Evolutionary conservation across 2,888 invertebrate species (phyloP), one percentile per base, ranked within the genome.

Genomic region (Temnothorax rugatulus): DNA sequence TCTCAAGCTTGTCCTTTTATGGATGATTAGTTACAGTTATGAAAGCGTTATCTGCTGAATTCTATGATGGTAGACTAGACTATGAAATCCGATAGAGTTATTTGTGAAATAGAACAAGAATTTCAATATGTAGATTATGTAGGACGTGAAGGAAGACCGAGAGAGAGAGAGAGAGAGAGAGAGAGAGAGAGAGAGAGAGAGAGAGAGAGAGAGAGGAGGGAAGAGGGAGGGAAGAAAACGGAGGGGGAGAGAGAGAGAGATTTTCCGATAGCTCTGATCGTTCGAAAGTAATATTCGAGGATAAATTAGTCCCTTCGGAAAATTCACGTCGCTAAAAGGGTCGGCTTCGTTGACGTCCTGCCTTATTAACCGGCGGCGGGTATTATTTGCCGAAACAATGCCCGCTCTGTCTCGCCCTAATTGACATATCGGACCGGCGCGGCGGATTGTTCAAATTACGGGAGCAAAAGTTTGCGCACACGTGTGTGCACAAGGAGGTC

Each of bases 341-440:
- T 75, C 75, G 34, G 29, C 44, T 63, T 29, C 41, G 34, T 50
- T 84, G 44, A 75, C 74, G 86, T 76, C 76, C 82, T 63, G 82
- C 69, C 88, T 88, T 89, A 88, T 89, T 89, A 88, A 89, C 83
- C 61, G 84, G 84, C 74, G 84, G 71, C 84, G 82, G 85, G 87
- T 79, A 89, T 86, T 89, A 90, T 88, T 92, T 90, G 64, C 81
- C n/a, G 85, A 88, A 88, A 89, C 89, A 89, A 89, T 89, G 82
- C 83, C 38, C 54, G 59, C 52, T 57, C 54, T 63, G 54, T 61
- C 44, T 76, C 76, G 74, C 69, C 41, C 76, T 90, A 76, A 90
- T 89, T 90, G 88, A 89, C 86, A 84, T 84, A 86, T 82, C 86
- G 81, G 75, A n/a, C 73, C 38, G 74, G 59, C 34, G 47, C 38